Conservation (phyloP, 2,888 invertebrate species). For the Merodon equestris region DNA sequence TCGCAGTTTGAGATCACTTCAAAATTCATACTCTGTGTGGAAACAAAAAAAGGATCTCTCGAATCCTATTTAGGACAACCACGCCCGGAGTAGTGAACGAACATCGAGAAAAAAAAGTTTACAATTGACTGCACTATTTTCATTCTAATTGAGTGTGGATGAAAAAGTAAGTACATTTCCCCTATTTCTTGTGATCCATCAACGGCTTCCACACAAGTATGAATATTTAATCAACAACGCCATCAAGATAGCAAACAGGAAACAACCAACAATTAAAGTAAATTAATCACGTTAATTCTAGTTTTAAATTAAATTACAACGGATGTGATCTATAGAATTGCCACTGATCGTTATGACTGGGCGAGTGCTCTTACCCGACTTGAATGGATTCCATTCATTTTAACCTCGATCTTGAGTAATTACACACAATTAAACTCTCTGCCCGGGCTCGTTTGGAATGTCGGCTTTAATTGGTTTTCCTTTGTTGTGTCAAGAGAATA, state of each 20-base stretch:
- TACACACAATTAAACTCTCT: constrained; percentile 48
- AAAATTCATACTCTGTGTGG: too few species aligned
- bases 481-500: not conserved
- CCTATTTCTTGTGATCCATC: too few species aligned
- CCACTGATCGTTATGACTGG: constrained; percentile 2
- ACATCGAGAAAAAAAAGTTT: too few species aligned
- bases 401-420: constrained; percentile 62
- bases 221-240: too few species aligned
- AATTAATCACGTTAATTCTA: constrained; percentile 35
- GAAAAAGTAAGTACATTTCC: too few species aligned
- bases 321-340: constrained; percentile 2
- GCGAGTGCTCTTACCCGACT: not conserved
- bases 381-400: constrained; percentile 50
- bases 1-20: too few species aligned
- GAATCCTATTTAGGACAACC: too few species aligned
- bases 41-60: too few species aligned
- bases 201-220: too few species aligned
- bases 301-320: constrained; percentile 36
- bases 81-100: too few species aligned
- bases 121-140: too few species aligned
- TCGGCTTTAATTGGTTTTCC: constrained; percentile 34
- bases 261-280: constrained; percentile 42
- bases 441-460: constrained; percentile 29
- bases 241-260: constrained; percentile 32
- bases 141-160: too few species aligned